Percentiles rank a stretch among this genome's conserved stretches.
These are phyloP conservation scores for Neopelma chrysocephalum DNA, from an alignment of 2,797 vertebrate species.

Conservation along the genomic window DNA sequence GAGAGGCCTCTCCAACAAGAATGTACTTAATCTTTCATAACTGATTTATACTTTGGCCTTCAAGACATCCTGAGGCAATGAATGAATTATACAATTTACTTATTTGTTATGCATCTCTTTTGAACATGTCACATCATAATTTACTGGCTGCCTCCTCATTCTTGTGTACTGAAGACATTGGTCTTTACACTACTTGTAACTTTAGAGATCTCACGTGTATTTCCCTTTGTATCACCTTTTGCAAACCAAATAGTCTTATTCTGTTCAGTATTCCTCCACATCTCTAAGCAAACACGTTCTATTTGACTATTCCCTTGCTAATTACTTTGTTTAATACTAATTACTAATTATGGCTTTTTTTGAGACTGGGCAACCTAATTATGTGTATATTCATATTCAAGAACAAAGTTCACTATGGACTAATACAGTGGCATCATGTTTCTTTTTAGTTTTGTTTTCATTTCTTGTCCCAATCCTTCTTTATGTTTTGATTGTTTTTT, in stretches of 20 bases:
- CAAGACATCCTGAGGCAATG: background rate
- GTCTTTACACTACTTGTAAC: background rate
- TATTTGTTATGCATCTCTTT: background rate
- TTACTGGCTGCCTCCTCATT: background rate
- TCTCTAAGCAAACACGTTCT: background rate
- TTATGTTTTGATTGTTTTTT: background rate
- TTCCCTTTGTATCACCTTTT: background rate
- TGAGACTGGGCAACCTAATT: background rate
- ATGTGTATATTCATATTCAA: background rate
- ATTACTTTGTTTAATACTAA: background rate
- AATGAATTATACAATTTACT: background rate
- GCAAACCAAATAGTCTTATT: background rate
- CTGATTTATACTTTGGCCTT: background rate
- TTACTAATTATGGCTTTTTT: background rate
- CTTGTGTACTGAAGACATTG: background rate
- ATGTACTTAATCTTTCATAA: background rate
- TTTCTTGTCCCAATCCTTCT: background rate
- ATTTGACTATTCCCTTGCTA: background rate
- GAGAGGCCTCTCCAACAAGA: background rate
- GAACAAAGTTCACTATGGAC: background rate
- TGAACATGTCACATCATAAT: background rate
- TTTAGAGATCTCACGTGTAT: background rate
- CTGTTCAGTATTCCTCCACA: background rate
- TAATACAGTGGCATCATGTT: background rate
- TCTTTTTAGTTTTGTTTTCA: background rate